Conservation (phyloP, 1,140 invertebrate genomes). For the Leptopilina clavipes region DNA sequence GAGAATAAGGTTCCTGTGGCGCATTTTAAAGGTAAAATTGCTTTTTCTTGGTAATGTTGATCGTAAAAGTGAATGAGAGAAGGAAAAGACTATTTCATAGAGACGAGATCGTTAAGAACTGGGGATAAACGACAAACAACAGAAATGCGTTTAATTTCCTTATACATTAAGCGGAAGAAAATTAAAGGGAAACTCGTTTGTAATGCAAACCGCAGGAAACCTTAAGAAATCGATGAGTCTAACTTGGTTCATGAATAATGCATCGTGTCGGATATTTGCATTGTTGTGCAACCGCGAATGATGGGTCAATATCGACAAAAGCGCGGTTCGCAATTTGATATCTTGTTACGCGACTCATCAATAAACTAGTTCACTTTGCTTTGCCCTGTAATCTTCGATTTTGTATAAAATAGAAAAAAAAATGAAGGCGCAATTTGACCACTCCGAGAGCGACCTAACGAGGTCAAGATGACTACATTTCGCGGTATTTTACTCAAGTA, state of each 20-base stretch:
- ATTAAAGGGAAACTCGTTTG: slow-evolving; percentile 19
- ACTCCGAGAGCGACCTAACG: neutral
- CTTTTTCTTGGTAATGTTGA: slow-evolving; percentile 8
- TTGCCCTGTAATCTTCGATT: neutral
- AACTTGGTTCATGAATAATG: slow-evolving; percentile 13
- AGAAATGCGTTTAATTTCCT: slow-evolving; percentile 30
- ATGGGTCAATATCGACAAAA: slow-evolving; percentile 24
- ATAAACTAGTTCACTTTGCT: neutral
- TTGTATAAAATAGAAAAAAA: neutral
- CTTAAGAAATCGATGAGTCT: slow-evolving; percentile 3
- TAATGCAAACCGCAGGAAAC: slow-evolving; percentile 20
- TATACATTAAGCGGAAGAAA: neutral
- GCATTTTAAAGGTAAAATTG: neutral
- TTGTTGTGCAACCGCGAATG: slow-evolving; percentile 23
- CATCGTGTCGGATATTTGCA: slow-evolving; percentile 1
- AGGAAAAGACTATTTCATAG: neutral
- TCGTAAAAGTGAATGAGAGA: slow-evolving; percentile 15
- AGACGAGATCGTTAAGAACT: neutral
- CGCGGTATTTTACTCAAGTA: slow-evolving; percentile 3
- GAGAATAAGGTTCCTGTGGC: neutral
- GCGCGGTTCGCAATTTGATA: neutral
- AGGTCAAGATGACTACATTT: slow-evolving; percentile 25
- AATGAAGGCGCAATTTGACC: neutral
- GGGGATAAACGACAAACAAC: slow-evolving; percentile 25
- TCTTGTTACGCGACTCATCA: neutral